Base-by-base conservation (phyloP, 2,888 invertebrate genomes). In the Tiliacea citrago region DNA sequence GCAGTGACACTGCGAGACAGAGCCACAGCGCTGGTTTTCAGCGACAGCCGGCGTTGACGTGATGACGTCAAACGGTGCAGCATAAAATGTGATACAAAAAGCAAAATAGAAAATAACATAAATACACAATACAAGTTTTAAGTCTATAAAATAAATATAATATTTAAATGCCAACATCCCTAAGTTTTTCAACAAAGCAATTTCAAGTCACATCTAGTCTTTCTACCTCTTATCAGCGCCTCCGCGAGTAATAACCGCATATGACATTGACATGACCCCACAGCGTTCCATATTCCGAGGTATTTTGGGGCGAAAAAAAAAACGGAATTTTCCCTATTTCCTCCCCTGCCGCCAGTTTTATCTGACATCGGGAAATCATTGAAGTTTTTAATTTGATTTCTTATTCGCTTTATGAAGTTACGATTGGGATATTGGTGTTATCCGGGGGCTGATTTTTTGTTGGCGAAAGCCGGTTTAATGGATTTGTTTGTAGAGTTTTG, bases 211-310 rank as follows among this genome's bases (percentile, higher is more conserved):
- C 83, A 90, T 94, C 94, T 66, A 93, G 93, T 68, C 8, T n/a
- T 53, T 62, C 29, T 66, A 85, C 35, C 45, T 86, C 75, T 18
- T 3, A 42, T 29, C 9, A 39, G 53, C 68, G 57, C 39, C 61
- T 75, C 55, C 24, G 42, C 75, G 78, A 86, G 89, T 91, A 92
- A 94, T 94, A 93, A 91, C 88, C 77, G 77, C 85, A 89, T 90
- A 84, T 93, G 94, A 94, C 94, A 89, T 86, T 93, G 93, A 94
- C 92, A 85, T 88, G 90, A 89, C 91, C 91, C 89, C 77, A 78
- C 63, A 76, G 82, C 75, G 77, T 65, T 73, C 77, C 70, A 76
- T 87, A 86, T 80, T 79, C 79, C 73, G 81, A 80, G 79, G 83
- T 80, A 81, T 83, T 82, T 65, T 67, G 66, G 49, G 76, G 75